Evolutionary conservation across 2,797 vertebrate genomes (phyloP).

Genomic region (Carduelis carduelis): DNA sequence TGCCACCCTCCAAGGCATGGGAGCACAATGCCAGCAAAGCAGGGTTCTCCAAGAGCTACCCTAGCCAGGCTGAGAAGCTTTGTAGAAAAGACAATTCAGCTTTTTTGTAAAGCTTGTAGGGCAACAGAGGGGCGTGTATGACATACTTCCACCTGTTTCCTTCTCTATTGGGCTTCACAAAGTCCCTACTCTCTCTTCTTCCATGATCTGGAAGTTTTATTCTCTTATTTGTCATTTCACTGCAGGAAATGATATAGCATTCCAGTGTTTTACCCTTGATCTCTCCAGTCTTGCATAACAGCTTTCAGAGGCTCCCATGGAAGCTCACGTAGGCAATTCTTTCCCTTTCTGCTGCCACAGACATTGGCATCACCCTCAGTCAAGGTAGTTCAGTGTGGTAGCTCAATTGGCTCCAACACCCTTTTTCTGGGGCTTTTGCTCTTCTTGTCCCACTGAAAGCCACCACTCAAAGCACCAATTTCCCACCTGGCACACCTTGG

Average conservation of each 20-base stretch:
- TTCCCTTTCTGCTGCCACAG: neutral
- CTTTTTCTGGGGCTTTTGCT: neutral
- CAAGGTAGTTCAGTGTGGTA: neutral
- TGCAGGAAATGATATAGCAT: neutral
- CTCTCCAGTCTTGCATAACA: neutral
- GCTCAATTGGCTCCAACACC: neutral
- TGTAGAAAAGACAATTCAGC: neutral
- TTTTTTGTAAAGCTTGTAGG: neutral
- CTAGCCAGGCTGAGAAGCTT: fast-evolving
- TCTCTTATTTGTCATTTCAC: neutral
- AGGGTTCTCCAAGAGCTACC: neutral
- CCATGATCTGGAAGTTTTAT: neutral
- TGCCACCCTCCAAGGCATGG: fast-evolving
- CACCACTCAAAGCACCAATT: neutral
- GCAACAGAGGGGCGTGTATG: neutral
- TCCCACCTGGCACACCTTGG: neutral
- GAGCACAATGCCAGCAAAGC: neutral
- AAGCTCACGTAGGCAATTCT: neutral
- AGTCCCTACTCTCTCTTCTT: neutral
- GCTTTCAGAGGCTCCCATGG: neutral
- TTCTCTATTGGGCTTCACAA: neutral
- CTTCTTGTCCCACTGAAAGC: neutral
- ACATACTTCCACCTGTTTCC: neutral
- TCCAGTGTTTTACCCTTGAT: neutral
- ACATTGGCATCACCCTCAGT: neutral